Base-by-base conservation (phyloP, 2,888 invertebrate genomes). In the Ephialtes manifestator region DNA sequence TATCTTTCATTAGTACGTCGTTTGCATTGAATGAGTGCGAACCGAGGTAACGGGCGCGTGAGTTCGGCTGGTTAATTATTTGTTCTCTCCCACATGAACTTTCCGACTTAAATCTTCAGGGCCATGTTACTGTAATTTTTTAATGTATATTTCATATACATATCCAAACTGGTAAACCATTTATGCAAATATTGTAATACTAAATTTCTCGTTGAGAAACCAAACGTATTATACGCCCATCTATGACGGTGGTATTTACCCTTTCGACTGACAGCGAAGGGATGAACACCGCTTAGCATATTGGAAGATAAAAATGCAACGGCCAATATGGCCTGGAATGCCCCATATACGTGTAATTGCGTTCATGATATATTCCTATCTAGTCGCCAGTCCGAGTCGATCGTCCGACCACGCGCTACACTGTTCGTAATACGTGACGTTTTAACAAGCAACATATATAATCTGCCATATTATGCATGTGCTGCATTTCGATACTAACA, bases 1-100 rank as follows among this genome's bases (percentile, higher is more conserved):
- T 92, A 92, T 92, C 89, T 90, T 90, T 90, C 89, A 91, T 92
- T 91, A 91, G 91, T 89, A 80, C 87, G 87, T 88, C 81, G 89
- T 91, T 91, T 90, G 89, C 89, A 92, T 92, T 87, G 91, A 91
- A 90, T 90, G 89, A 90, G 89, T 88, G 88, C 89, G 90, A 86
- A 86, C 70, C 82, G 74, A 82, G 89, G 89, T 90, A 90, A 90
- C 91, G 89, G 89, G 83, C 82, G 76, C 80, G 76, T 60, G 46
- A 82, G 80, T 53, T 74, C 76, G 79, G 84, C 88, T 88, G 89
- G 90, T 90, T 93, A 92, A 93, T 93, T 91, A 92, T 92, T 93
- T 89, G 89, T 90, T 91, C 89, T 88, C 89, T 74, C 68, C 68
- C 72, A 20, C 48, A 78, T 81, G 74, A 58, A 24, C 24, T 24